Evolutionary conservation across 1,140 invertebrate genomes (phyloP).

Genomic region (Drosophila ogumai): DNA sequence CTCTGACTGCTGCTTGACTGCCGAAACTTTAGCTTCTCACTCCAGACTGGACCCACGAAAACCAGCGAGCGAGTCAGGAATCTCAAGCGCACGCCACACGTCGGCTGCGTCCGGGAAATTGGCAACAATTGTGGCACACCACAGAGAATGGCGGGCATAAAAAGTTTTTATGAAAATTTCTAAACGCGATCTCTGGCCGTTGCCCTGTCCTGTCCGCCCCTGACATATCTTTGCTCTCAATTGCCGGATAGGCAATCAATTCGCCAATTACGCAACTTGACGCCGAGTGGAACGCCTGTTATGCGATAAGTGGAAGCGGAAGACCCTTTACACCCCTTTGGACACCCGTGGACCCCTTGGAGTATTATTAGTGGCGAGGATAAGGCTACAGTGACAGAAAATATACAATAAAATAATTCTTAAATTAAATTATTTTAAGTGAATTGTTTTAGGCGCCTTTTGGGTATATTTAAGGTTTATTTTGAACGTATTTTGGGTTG

Average conservation of each 20-base stretch:
- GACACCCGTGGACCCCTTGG: not conserved
- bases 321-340: not conserved
- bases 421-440: too few species aligned
- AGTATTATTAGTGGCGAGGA: slow-evolving; percentile 18
- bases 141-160: slow-evolving; percentile 75
- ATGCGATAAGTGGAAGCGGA: slow-evolving; percentile 30
- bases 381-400: not conserved
- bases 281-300: slow-evolving; percentile 19
- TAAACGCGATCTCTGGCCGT: slow-evolving; percentile 42
- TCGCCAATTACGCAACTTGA: slow-evolving; percentile 68
- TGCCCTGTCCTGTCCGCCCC: not conserved
- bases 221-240: slow-evolving; percentile 23
- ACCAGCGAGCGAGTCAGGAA: not conserved
- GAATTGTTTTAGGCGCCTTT: too few species aligned
- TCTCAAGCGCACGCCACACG: slow-evolving; percentile 41
- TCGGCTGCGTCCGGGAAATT: slow-evolving; percentile 51
- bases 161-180: slow-evolving; percentile 81
- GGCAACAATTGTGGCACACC: slow-evolving; percentile 70
- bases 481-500: too few species aligned
- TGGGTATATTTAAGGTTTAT: too few species aligned
- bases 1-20: slow-evolving; percentile 51
- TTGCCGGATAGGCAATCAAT: slow-evolving; percentile 68
- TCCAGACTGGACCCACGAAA: slow-evolving; percentile 12
- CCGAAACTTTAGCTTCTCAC: slow-evolving; percentile 46
- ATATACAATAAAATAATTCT: not conserved